A percentile compares a stretch with the other conserved stretches of the same genome.
Evolutionary conservation across 1,140 invertebrate species (phyloP).

Genomic region (Drosophila neocordata): DNA sequence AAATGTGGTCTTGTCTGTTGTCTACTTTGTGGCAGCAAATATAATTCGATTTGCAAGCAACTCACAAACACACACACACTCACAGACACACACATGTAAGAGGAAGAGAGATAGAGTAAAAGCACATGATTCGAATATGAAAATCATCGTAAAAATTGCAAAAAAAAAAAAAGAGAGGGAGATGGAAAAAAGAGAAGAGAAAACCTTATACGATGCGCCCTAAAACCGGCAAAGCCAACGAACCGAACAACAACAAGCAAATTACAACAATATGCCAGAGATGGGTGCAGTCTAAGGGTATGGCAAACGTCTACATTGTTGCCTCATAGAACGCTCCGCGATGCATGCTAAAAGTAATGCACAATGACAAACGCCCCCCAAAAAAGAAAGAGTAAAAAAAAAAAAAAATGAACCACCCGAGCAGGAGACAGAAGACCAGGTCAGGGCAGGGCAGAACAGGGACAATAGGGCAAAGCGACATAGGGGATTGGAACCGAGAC

Average conservation of each 20-base stretch:
- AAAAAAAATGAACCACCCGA: conserved; percentile 10
- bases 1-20: conserved; percentile 50
- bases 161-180: background rate
- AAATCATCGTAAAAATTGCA: conserved; percentile 56
- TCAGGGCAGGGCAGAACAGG: background rate
- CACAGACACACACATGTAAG: background rate
- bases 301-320: conserved; percentile 59
- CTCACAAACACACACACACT: conserved; percentile 11
- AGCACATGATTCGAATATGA: conserved; percentile 68
- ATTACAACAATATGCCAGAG: conserved; percentile 57
- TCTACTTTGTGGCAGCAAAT: conserved; percentile 75
- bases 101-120: background rate
- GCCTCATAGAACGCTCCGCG: conserved; percentile 57
- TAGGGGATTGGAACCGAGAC: conserved; percentile 38
- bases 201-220: conserved; percentile 11
- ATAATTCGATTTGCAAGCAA: conserved; percentile 72
- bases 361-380: conserved; percentile 68
- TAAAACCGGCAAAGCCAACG: conserved; percentile 50
- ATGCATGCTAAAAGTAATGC: conserved; percentile 77
- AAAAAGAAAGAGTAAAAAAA: background rate
- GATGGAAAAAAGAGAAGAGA: conserved; percentile 27
- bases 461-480: background rate
- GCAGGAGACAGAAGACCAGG: background rate
- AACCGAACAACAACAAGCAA: conserved; percentile 64
- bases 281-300: conserved; percentile 21